Percentiles rank a stretch among this genome's conserved stretches.
phyloP scores from a whole-genome alignment of 64 coral and sea anemone genomes.

The Anthopleura sola region DNA sequence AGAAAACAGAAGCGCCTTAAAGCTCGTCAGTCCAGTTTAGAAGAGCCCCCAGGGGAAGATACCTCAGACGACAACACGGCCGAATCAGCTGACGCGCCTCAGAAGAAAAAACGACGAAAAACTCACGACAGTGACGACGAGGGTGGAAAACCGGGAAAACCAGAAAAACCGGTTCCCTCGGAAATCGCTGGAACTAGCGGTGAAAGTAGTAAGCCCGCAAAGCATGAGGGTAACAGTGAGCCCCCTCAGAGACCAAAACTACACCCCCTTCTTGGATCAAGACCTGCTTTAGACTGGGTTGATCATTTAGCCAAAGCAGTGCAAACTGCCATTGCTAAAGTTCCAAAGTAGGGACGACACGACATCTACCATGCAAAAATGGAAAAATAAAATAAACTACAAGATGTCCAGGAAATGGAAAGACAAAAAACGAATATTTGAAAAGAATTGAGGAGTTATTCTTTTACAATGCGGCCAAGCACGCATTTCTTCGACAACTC shows the following conservation, averaged over 20 bases:
- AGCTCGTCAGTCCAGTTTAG: conserved; percentile 3
- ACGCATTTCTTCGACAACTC: neutral
- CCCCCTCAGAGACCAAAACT: conserved; percentile 37
- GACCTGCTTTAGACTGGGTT: conserved; percentile 42
- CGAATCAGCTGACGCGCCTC: conserved; percentile 4
- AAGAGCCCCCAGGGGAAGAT: conserved; percentile 23
- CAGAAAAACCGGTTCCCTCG: conserved; percentile 21
- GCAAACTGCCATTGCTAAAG: conserved; percentile 45
- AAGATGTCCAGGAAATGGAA: neutral
- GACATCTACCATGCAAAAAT: neutral
- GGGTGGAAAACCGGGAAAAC: neutral
- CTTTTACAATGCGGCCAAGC: neutral
- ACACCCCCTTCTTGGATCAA: conserved; percentile 33
- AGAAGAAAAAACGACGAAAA: conserved; percentile 38
- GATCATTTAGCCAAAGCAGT: conserved; percentile 52
- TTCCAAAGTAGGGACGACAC: conserved; percentile 20
- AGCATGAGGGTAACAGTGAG: conserved; percentile 11
- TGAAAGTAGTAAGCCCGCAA: conserved; percentile 2
- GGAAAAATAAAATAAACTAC: neutral
- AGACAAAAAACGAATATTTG: neutral
- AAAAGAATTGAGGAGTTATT: neutral
- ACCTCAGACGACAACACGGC: neutral
- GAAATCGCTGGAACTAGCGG: conserved; percentile 46
- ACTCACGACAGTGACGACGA: conserved; percentile 42
- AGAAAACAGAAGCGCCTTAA: conserved; percentile 42